These are phyloP conservation scores for Sesia bembeciformis DNA, from an alignment of 2,888 invertebrate genomes.

Conservation along the genomic window DNA sequence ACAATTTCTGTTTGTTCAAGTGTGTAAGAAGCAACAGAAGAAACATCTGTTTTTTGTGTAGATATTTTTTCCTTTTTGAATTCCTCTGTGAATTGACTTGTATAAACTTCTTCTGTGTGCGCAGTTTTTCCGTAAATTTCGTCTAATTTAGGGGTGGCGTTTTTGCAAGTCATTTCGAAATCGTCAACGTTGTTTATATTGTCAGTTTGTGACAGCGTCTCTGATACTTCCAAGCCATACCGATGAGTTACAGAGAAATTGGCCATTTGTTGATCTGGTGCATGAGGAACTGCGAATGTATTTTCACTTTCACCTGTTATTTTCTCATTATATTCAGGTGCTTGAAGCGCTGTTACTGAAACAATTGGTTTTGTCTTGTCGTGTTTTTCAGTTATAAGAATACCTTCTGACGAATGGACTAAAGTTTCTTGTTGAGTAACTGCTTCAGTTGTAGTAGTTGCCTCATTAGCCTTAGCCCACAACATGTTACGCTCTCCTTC, in stretches of 20 bases:
- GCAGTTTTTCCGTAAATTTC: slow-evolving; percentile 58
- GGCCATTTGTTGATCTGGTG: slow-evolving; percentile 58
- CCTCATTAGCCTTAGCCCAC: slow-evolving; percentile 42
- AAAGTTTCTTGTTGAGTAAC: slow-evolving; percentile 72
- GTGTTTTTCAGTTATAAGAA: slow-evolving; percentile 24
- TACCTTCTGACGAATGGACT: slow-evolving; percentile 58
- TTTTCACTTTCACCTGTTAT: slow-evolving; percentile 75
- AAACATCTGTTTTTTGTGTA: slow-evolving; percentile 27
- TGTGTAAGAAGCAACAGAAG: slow-evolving; percentile 46
- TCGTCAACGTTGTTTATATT: slow-evolving; percentile 53
- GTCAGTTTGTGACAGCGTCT: slow-evolving; percentile 71
- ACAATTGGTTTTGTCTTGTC: slow-evolving; percentile 51
- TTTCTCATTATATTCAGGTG: slow-evolving; percentile 73
- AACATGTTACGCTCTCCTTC: slow-evolving; percentile 27
- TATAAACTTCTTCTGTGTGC: slow-evolving; percentile 43
- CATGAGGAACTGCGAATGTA: slow-evolving; percentile 31
- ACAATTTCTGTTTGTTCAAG: slow-evolving; percentile 65
- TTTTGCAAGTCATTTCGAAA: slow-evolving; percentile 42
- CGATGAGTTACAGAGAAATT: slow-evolving; percentile 49
- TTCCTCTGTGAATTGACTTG: slow-evolving; percentile 37
- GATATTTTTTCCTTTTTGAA: slow-evolving; percentile 30
- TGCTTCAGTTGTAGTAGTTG: slow-evolving; percentile 70
- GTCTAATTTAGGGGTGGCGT: slow-evolving; percentile 42
- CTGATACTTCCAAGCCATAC: slow-evolving; percentile 69
- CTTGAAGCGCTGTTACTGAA: slow-evolving; percentile 64